Evolutionary conservation across 2,113 vertebrate species (phyloP), one percentile per base, ranked within the genome.

Genomic region (Marmota monax): DNA sequence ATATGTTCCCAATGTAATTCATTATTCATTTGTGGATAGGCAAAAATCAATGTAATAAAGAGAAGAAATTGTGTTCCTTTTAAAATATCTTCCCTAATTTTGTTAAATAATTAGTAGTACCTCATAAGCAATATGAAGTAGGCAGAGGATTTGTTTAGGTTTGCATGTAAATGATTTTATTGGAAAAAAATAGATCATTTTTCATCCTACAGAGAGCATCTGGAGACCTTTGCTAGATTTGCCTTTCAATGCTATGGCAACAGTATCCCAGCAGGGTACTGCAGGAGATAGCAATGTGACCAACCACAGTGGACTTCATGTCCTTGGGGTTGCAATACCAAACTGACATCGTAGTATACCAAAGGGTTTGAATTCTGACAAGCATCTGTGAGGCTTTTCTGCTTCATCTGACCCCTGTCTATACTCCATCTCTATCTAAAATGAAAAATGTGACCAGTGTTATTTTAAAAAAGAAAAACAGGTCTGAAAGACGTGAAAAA

Each of bases 191-290:
- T 3, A 93, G 45, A 94, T 93, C 58, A 61, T 92, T 96, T 94
- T 45, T 67, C 93, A 74, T 95, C 97, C 56, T 96, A 85, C 88
- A 96, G 72, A 73, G 4, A 84, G 11, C 13, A 87, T 97, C 37
- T 85, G 39, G 88, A 97, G 85, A 92, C 58, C 77, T 48, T 90
- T 73, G 48, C 92, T 98, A 96, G 72, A 96, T 97, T 98, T 98
- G 95, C 80, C 83, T 97, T 97, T 98, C 90, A 98, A 18, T 93
- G 84, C 96, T 97, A 97, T 97, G 97, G 96, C 77, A 98, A 98
- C 96, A 42, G 88, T 76, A 29, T 32, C 61, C 84, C 53, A 91
- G 86, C 12, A 0, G 27, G 4, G 83, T 70, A 7, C 83, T 3
- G 87, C 0, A 10, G 87, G 90, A 94, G 69, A 23, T 7, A 23